Evolutionary conservation across 2,888 invertebrate genomes (phyloP), one percentile per base, ranked within the genome.

Genomic region (Mechanitis mazaeus): DNA sequence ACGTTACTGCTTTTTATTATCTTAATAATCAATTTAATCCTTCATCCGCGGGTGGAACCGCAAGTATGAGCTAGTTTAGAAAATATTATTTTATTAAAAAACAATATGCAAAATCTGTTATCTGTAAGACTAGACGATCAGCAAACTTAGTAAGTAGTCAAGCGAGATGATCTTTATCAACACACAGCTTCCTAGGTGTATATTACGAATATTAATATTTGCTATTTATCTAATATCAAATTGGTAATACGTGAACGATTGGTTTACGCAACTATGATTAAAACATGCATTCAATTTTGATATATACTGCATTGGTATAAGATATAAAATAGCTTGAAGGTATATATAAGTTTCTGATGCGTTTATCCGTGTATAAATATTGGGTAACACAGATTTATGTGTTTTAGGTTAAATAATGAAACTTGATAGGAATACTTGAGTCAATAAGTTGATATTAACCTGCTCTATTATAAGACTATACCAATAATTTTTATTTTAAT

Each of bases 141-240:
- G 42, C 42, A 42, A 59, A 45, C 59, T 20, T 38, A 11, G 42
- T 50, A 65, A 61, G 64, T 59, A 61, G 60, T 64, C 59, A 58
- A 60, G 55, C 58, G 59, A 63, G 57, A 65, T 61, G 35, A 64
- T 57, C 62, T 59, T 63, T 63, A 66, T 65, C 65, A 63, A 66
- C 57, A 63, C 64, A 64, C 66, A 64, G 71, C 71, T 72, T 69
- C 71, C 69, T 66, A 62, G 67, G 71, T 70, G 68, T 72, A 68
- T 55, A 72, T 72, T 72, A 72, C 72, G 64, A 56, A 64, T 68
- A 68, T 67, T 66, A 65, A 68, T 72, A 71, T 73, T 72, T 67
- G 67, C 66, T 67, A 65, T 69, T 69, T 68, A 68, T 66, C 69
- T 62, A 63, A 68, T 67, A 64, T 63, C 65, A 66, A 65, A 59